Base-by-base conservation (phyloP, 2,113 vertebrate genomes). In the Scopus umbretta region DNA sequence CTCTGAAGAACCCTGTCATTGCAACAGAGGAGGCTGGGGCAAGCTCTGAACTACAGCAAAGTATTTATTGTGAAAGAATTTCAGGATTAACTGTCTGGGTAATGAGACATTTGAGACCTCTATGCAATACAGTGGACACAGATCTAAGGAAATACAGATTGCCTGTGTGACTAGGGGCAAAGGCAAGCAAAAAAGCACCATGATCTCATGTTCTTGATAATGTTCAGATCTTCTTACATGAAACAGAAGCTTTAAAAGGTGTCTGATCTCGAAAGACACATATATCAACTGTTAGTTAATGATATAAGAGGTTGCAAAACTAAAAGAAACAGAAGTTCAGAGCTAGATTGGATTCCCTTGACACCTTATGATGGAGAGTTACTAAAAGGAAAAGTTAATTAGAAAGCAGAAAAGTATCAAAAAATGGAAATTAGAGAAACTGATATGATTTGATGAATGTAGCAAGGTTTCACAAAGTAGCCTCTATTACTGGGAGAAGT, bases 321-420 rank as follows among this genome's bases (percentile, higher is more conserved):
- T 55, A 56, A 85, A 96, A 94, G 95, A 86, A 73, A 80, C 5
- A 32, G 26, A 86, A 92, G 70, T 92, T 96, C 91, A 94, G 88
- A 89, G 89, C 70, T 38, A 11, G 45, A 6, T 53, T 82, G 78
- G 62, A 72, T 73, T 96, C 97, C 97, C 96, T 65, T 1, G 94
- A n/a, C 66, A 70, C 78, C 73, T 85, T 22, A 12, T 45, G 83
- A 89, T 18, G 70, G 62, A 94, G 78, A 19, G 61, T 49, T 92
- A 61, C 72, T 86, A 84, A 88, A 26, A 93, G 81, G 90, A 90
- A 88, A 93, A 85, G 92, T 91, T 96, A 93, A 95, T 97, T 94
- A 96, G 88, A 56, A 63, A 90, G 76, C 63, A 86, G 90, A 43
- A 96, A 95, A 86, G 79, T 49, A 76, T 53, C 66, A 93, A 94